Evolutionary conservation across 1,140 invertebrate species (phyloP), one percentile per base, ranked within the genome.

Genomic region (Phymorhynchus buccinoides): DNA sequence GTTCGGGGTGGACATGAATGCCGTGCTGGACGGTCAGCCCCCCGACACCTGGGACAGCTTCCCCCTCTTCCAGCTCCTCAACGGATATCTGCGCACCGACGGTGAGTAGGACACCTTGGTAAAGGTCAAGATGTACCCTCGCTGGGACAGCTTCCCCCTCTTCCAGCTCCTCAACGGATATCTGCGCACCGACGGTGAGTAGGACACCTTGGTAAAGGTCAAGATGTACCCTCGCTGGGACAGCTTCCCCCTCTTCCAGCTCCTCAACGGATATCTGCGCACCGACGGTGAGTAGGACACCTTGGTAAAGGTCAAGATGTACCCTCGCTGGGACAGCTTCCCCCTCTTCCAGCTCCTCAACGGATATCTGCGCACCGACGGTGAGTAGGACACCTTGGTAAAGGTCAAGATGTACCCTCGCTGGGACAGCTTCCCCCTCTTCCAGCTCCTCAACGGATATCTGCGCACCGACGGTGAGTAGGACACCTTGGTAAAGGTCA

Each of bases 141-240:
- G n/a, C 3, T 99, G 99, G 99, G 98, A 99, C 93, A 98, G 98
- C 84, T 99, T 99, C 94, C 98, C 99, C 35, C 94, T 99, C 84
- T 99, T 99, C 94, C 98, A 99, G 95, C 97, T 99, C 84, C 95
- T 99, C 87, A 99, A 99, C 93, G 98, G 99, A 94, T 99, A 99
- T 94, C 95, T 99, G 44, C 95, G 98, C 92, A 96, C 96, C 86
- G 98, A 99, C 94, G 97, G 98, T 99, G 94, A 95, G 95, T 91
- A 37, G 6, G 44, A 48, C 44, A 48, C 44, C 7, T 48, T 48
- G n/a, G n/a, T n/a, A n/a, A n/a, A n/a, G n/a, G n/a, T n/a, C n/a
- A n/a, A n/a, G n/a, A n/a, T n/a, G n/a, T n/a, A n/a, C n/a, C n/a
- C n/a, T n/a, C n/a, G n/a, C 3, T 99, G 99, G 99, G 98, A 99